Evolutionary conservation across 2,113 vertebrate species (phyloP).

Genomic region (Trichomycterus rosablanca): DNA sequence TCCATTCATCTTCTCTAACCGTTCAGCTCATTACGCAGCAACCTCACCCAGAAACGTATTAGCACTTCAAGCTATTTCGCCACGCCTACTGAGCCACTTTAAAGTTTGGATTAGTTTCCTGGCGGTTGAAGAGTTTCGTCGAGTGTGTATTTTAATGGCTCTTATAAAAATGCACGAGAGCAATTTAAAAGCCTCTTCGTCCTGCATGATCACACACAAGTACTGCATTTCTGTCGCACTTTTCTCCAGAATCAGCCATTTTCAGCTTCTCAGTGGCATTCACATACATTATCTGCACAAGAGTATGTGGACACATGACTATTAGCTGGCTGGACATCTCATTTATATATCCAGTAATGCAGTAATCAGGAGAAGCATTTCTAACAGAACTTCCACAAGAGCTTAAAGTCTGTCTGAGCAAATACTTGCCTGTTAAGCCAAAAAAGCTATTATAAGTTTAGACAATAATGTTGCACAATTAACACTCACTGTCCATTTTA

Average conservation of each 20-base stretch:
- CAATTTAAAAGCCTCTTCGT: conserved; percentile 28
- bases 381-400: background rate
- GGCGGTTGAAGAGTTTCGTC: conserved; percentile 17
- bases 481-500: no score
- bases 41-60: conserved; percentile 38
- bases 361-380: background rate
- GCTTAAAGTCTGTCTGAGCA: no score
- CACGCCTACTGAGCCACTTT: conserved; percentile 31
- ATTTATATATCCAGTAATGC: no score
- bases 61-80: conserved; percentile 21
- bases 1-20: conserved; percentile 31
- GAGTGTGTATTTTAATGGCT: conserved; percentile 35
- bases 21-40: conserved; percentile 35
- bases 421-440: no score
- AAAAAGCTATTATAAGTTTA: no score
- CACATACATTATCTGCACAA: background rate
- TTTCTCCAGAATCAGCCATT: conserved; percentile 8
- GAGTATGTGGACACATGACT: no score
- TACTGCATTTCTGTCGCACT: conserved; percentile 1
- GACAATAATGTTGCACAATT: no score
- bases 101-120: conserved; percentile 42
- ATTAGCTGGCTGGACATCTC: no score
- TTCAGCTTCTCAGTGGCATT: conserved; percentile 6
- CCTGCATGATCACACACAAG: conserved; percentile 24
- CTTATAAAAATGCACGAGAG: conserved; percentile 25